phyloP scores from a whole-genome alignment of 2,888 invertebrate genomes.

The Cataglyphis livida region DNA sequence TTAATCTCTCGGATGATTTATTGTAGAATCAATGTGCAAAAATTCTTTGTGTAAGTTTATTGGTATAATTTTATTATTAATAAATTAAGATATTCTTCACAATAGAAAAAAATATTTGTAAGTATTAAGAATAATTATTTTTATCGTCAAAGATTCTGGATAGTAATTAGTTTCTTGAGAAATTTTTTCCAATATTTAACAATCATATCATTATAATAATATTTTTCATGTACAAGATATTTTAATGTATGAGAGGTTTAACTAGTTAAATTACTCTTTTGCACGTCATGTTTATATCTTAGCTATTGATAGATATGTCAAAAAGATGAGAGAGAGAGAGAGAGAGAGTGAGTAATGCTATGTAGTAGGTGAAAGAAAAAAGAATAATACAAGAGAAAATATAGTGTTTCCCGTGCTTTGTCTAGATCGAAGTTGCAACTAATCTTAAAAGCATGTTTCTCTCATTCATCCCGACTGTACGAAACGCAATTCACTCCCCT shows the following conservation, averaged over 20 bases:
- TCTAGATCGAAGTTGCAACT: conserved; percentile 70
- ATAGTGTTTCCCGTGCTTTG: conserved; percentile 50
- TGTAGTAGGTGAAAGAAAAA: conserved; percentile 15
- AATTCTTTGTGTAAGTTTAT: background rate
- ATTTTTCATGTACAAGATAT: background rate
- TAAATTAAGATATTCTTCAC: background rate
- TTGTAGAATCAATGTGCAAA: conserved; percentile 7
- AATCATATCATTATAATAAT: background rate
- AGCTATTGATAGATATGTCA: background rate
- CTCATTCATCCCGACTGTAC: conserved; percentile 59
- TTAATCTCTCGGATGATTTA: background rate
- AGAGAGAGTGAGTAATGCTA: background rate
- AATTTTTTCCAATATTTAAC: background rate
- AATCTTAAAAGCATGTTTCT: conserved; percentile 74
- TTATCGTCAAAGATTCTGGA: background rate
- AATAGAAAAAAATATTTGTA: background rate
- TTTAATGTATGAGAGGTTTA: background rate
- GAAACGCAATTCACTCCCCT: conserved; percentile 63
- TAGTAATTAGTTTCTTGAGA: background rate
- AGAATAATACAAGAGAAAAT: conserved; percentile 31
- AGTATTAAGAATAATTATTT: background rate
- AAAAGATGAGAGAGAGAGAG: background rate
- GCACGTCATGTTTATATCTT: background rate
- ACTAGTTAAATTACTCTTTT: background rate
- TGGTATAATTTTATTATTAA: background rate